Evolutionary conservation across 2,888 invertebrate species (phyloP), one percentile per base, ranked within the genome.

Genomic region (Sminthurides aquaticus): DNA sequence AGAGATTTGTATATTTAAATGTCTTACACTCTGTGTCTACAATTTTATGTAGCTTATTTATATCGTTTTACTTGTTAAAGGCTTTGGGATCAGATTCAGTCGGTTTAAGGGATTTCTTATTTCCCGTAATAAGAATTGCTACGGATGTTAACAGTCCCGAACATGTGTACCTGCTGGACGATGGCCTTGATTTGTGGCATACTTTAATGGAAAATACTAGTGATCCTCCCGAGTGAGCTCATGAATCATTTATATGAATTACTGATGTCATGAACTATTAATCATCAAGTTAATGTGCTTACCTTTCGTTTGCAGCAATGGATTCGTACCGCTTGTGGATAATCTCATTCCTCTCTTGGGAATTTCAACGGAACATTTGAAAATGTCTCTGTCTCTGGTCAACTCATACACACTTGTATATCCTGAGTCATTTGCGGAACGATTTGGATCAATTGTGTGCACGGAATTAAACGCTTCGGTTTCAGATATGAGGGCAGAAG

Each of bases 81-180:
- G 81, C 81, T 56, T 75, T 82, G 60, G 81, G 82, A 73, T 80
- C 83, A 78, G 77, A 80, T 57, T 80, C 81, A 70, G 77, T 79
- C 49, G 74, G 77, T 49, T 71, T 83, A 69, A 80, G 82, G 69
- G 80, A 82, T 64, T 81, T 85, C 74, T 79, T 85, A 34, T 76
- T 84, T 66, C 82, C 81, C 62, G 86, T 90, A 59, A 86, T 91
- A 68, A 83, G 84, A 67, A 77, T 87, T 67, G 88, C 89, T 64
- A 92, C 93, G 0, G 89, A 91, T 76, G 83, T 89, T 0, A 82
- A 85, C 68, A 87, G 87, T 62, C 85, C 88, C 0, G 76, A 80
- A 49, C 90, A 93, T 78, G 89, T 96, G 61, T 96, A 96, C 78
- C 82, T 96, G 60, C 80, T 94, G 73, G 95, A 95, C 79, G 96